These are phyloP conservation scores for Holothuria glaberrima DNA, from an alignment of 35 echinoderm and acorn worm genomes.

Conservation along the genomic window DNA sequence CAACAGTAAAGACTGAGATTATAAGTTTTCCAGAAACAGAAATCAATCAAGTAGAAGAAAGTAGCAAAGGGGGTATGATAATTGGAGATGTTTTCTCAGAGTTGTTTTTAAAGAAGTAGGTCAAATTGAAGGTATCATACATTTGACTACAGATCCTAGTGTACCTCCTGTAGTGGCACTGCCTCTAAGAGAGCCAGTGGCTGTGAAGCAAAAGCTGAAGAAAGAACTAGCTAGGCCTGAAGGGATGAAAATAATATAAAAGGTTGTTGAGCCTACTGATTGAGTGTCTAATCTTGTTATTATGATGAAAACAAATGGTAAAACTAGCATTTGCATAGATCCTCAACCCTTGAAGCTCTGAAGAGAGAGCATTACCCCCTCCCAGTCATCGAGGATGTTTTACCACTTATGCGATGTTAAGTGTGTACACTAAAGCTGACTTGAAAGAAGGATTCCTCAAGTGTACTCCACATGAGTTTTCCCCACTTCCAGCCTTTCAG, in stretches of 20 bases:
- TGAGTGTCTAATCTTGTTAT: constrained; percentile 66
- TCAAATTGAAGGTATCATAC: constrained; percentile 44
- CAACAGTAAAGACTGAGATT: constrained; percentile 34
- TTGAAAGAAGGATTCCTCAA: constrained; percentile 73
- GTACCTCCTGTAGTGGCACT: constrained; percentile 45
- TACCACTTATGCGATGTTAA: constrained; percentile 51
- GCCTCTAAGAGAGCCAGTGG: constrained; percentile 33
- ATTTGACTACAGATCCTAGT: constrained; percentile 11
- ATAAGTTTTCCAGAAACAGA: not conserved
- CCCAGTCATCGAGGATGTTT: constrained; percentile 63
- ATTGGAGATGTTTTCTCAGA: not conserved
- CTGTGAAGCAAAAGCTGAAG: constrained; percentile 36
- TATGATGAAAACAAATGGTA: constrained; percentile 61
- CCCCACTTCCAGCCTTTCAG: constrained; percentile 19
- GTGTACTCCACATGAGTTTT: constrained; percentile 40
- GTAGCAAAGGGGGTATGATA: too few relatives aligned
- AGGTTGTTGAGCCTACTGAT: constrained; percentile 77
- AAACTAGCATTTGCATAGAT: constrained; percentile 68
- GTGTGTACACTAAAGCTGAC: constrained; percentile 57
- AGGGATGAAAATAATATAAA: constrained; percentile 7
- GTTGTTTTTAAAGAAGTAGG: constrained; percentile 54
- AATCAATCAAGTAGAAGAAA: too few relatives aligned
- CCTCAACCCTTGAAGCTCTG: constrained; percentile 67
- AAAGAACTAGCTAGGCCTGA: constrained; percentile 62
- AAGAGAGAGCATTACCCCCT: too few relatives aligned